These are phyloP conservation scores for Pachycephala philippinensis DNA, from an alignment of 2,113 vertebrate species.

Conservation along the genomic window DNA sequence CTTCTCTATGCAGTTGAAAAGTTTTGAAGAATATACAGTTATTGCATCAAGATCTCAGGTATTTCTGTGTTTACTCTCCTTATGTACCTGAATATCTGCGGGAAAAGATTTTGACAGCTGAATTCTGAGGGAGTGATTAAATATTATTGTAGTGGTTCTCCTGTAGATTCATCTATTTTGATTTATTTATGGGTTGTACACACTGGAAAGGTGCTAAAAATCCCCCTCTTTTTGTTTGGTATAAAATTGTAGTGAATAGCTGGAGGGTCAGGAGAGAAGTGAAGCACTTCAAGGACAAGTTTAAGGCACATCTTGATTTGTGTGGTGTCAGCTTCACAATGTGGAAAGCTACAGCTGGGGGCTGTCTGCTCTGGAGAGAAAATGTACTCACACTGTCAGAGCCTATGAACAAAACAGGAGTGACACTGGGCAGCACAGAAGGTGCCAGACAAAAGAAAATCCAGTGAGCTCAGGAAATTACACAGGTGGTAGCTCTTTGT, in stretches of 20 bases:
- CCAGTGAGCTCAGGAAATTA: slow-evolving; percentile 21
- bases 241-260: background rate
- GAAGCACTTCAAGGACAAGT: background rate
- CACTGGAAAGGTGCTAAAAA: background rate
- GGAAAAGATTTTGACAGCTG: background rate
- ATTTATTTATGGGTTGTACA: background rate
- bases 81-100: background rate
- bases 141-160: background rate
- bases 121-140: background rate
- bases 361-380: slow-evolving; percentile 18
- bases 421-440: slow-evolving; percentile 33
- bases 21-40: background rate
- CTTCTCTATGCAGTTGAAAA: background rate
- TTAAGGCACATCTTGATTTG: slow-evolving; percentile 21
- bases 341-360: slow-evolving; percentile 18
- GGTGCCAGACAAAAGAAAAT: slow-evolving; percentile 42
- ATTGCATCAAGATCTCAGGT: background rate
- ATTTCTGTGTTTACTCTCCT: background rate
- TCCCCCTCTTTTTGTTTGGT: background rate
- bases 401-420: background rate
- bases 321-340: background rate
- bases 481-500: slow-evolving; percentile 25
- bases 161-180: background rate
- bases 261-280: background rate
- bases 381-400: slow-evolving; percentile 24